Evolutionary conservation across 2,888 invertebrate species (phyloP), one percentile per base, ranked within the genome.

Genomic region (Cephus pulcher): DNA sequence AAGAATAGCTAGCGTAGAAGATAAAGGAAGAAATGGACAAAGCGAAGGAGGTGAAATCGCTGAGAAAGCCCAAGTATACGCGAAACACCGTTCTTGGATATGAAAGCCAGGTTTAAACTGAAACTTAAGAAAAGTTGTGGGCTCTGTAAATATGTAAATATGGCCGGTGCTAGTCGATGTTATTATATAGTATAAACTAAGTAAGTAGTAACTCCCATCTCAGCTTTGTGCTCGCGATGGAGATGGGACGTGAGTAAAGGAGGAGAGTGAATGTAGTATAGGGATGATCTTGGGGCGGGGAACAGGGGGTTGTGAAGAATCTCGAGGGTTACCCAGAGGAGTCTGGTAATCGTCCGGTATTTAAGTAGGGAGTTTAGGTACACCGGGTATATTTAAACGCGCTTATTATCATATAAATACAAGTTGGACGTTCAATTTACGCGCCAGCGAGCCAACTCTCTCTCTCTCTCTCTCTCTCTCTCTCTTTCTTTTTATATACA

Each of bases 381-480:
- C 89, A 90, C 88, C 86, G 87, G 88, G 89, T 90, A 90, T 90
- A 90, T 90, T 91, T 90, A 89, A 90, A 90, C 89, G 88, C 87
- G 88, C 91, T 91, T 91, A 91, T 91, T 91, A 91, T 90, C 90
- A 90, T 90, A 91, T 90, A 91, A 91, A 91, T 91, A 90, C 90
- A 89, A 91, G 88, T 90, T 89, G 90, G 90, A 90, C 89, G 90
- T 89, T 89, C 88, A 91, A 91, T 91, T 91, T 90, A 90, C 90
- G 89, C 90, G 87, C 87, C 86, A 87, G 86, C 87, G 86, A 88
- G 87, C 84, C 82, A 56, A 2, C 56, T 56, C 69, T 69, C 15
- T 69, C 12, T 75, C 40, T 75, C 77, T 82, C 80, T 80, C 56
- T 56, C 69, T 69, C 15, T 69, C 74, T 79, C 3, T 33, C 33